A percentile compares a stretch with the other conserved stretches of the same genome.
Evolutionary conservation across 37 sponge, comb jelly and placozoan genomes (phyloP).

Genomic region (Hexactinellida sp.): DNA sequence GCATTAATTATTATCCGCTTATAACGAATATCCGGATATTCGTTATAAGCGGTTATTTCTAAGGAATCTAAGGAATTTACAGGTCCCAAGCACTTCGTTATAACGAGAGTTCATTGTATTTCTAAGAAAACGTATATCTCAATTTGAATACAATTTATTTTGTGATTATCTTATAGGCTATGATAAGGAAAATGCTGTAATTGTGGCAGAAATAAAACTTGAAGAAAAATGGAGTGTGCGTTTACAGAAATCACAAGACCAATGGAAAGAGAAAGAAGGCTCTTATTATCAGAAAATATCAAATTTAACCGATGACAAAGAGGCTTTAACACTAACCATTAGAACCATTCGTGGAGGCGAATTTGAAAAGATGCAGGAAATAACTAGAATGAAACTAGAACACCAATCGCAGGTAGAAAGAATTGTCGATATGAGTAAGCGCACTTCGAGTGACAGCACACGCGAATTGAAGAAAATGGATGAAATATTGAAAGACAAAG

Average conservation of each 20-base stretch:
- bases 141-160: neutral
- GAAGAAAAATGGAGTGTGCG: neutral
- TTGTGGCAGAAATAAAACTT: neutral
- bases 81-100: too few species aligned
- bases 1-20: too few species aligned
- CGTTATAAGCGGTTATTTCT: too few species aligned
- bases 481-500: slow-evolving; percentile 4
- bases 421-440: neutral
- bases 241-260: neutral
- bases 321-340: neutral
- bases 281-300: slow-evolving; percentile 8
- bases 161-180: neutral
- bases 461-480: neutral
- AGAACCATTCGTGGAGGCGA: neutral
- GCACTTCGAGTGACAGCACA: neutral
- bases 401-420: neutral
- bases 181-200: neutral
- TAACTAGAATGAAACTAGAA: neutral
- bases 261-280: neutral
- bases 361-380: neutral
- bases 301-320: neutral
- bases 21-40: too few species aligned
- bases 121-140: neutral
- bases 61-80: too few species aligned
- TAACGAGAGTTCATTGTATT: too few species aligned